A percentile compares a stretch with the other conserved stretches of the same genome.
Evolutionary conservation across 2,888 invertebrate species (phyloP).

Genomic region (Branchellion lobata): DNA sequence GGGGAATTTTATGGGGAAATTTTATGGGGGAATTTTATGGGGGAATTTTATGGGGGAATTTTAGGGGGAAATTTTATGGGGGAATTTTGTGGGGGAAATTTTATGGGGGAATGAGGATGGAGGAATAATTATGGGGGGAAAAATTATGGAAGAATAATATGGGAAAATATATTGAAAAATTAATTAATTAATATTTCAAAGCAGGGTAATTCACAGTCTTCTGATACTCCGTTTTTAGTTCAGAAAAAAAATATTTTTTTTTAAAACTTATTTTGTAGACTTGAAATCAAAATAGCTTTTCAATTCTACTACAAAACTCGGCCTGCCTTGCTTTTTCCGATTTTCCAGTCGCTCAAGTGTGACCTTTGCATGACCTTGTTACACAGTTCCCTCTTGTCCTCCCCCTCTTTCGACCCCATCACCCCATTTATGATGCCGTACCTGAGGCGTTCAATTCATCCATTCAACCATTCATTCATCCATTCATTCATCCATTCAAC

Average conservation of each 20-base stretch:
- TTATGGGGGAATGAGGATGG: too few species aligned
- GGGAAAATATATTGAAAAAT: too few species aligned
- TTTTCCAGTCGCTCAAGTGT: constrained; percentile 48
- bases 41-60: too few species aligned
- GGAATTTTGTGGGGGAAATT: too few species aligned
- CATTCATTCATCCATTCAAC: not conserved
- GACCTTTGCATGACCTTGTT: constrained; percentile 46
- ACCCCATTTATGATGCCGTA: constrained; percentile 44
- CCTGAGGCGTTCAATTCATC: constrained; percentile 12
- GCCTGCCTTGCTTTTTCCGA: constrained; percentile 52
- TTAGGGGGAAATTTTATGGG: too few species aligned
- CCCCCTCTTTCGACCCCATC: not conserved
- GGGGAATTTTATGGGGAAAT: too few species aligned
- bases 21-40: too few species aligned
- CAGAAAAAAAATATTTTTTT: not conserved
- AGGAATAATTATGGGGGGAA: too few species aligned
- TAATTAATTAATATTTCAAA: too few species aligned
- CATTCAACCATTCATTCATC: not conserved
- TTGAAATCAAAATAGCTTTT: not conserved
- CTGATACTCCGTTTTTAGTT: too few species aligned
- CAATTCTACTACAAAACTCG: not conserved
- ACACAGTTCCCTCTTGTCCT: constrained; percentile 10
- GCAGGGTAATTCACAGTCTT: too few species aligned
- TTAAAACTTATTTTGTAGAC: not conserved
- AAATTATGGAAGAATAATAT: too few species aligned